A percentile compares a stretch with the other conserved stretches of the same genome.
These are phyloP conservation scores for Dryobotodes eremita DNA, from an alignment of 2,888 invertebrate species.

Conservation along the genomic window DNA sequence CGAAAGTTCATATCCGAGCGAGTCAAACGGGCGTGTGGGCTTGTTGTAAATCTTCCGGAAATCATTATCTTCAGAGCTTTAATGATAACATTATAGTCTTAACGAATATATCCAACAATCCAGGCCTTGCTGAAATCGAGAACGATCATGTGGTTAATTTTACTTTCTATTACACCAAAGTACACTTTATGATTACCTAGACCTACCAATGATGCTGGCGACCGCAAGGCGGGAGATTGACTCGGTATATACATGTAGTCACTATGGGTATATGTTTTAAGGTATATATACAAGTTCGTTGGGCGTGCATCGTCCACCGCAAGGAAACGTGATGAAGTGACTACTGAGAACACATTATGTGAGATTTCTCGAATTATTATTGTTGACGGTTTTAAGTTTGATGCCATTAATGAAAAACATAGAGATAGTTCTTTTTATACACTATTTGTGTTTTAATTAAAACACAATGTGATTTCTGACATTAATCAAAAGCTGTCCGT, in stretches of 20 bases:
- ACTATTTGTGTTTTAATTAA: background rate
- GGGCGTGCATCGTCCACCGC: conserved; percentile 65
- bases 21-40: background rate
- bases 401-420: background rate
- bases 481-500: background rate
- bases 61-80: background rate
- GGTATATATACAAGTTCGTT: conserved; percentile 1
- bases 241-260: conserved; percentile 18
- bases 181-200: conserved; percentile 64
- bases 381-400: background rate
- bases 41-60: background rate
- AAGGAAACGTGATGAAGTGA: conserved; percentile 68
- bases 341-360: conserved; percentile 22
- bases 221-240: conserved; percentile 69
- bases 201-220: conserved; percentile 56
- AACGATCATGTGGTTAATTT: conserved; percentile 68
- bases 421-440: background rate
- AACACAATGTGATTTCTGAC: background rate
- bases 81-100: conserved; percentile 13
- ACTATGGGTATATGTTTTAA: background rate
- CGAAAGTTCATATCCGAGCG: too few relatives aligned
- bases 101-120: conserved; percentile 18
- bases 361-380: conserved; percentile 41
- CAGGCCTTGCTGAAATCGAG: conserved; percentile 46
- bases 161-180: conserved; percentile 73